Percentiles rank a stretch among this genome's conserved stretches.
Evolutionary conservation across 2,113 vertebrate genomes (phyloP).

Genomic region (Urocolius indicus): DNA sequence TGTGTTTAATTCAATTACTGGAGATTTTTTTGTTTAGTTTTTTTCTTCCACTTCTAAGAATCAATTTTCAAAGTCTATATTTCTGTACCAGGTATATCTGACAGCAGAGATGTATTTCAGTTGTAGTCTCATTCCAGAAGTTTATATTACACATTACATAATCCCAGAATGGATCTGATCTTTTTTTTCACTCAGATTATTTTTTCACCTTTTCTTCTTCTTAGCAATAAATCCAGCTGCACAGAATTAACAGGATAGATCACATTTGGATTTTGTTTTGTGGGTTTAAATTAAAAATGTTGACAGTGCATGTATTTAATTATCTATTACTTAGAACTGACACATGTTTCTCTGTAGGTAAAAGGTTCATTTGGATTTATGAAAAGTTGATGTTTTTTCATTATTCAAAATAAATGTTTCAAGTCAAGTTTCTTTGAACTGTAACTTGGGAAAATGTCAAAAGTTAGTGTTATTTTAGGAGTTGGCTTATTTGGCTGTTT

Average conservation of each 20-base stretch:
- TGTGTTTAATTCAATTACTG: neutral
- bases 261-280: neutral
- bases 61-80: neutral
- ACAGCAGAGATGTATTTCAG: constrained; percentile 22
- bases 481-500: neutral
- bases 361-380: neutral
- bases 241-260: neutral
- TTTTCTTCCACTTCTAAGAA: constrained; percentile 1
- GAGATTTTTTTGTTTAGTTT: neutral
- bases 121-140: neutral
- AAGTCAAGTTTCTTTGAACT: neutral
- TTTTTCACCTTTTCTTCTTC: constrained; percentile 12
- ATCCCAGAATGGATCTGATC: neutral
- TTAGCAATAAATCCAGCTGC: neutral
- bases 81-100: neutral
- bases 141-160: neutral
- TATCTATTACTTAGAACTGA: neutral
- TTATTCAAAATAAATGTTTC: constrained; percentile 7
- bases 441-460: neutral
- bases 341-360: neutral
- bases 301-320: constrained; percentile 11
- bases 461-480: neutral
- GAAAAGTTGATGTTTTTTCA: neutral
- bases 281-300: neutral
- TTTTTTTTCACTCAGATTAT: constrained; percentile 14